These are phyloP conservation scores for Vicugna pacos DNA, from an alignment of 2,113 vertebrate species.

Conservation along the genomic window DNA sequence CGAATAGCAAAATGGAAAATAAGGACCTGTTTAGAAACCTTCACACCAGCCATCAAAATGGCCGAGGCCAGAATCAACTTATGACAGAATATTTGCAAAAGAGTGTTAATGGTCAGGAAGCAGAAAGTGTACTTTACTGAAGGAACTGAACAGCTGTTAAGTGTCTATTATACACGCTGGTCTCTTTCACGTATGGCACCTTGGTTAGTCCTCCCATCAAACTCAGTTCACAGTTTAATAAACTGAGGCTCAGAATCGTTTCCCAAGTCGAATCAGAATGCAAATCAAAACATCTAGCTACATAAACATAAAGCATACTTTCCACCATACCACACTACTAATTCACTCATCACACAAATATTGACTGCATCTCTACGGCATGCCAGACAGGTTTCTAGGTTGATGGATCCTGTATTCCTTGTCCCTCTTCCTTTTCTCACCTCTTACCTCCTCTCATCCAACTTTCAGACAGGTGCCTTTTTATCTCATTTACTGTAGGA, in stretches of 20 bases:
- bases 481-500: not conserved
- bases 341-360: not conserved
- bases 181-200: not conserved
- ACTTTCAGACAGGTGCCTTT: not conserved
- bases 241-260: not conserved
- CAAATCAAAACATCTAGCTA: not conserved
- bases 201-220: not conserved
- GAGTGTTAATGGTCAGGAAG: not conserved
- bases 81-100: not conserved
- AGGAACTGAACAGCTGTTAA: not conserved
- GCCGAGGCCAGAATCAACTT: conserved; percentile 3
- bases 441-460: not conserved
- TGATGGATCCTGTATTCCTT: not conserved
- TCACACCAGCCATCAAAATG: not conserved
- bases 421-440: not conserved
- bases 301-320: not conserved
- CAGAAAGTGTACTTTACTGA: not conserved
- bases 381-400: not conserved
- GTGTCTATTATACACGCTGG: no score
- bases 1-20: conserved; percentile 49
- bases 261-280: not conserved
- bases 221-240: not conserved
- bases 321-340: not conserved
- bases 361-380: fast-evolving
- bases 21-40: not conserved